Base-by-base conservation (phyloP, 2,797 vertebrate genomes). In the Xenops minutus region DNA sequence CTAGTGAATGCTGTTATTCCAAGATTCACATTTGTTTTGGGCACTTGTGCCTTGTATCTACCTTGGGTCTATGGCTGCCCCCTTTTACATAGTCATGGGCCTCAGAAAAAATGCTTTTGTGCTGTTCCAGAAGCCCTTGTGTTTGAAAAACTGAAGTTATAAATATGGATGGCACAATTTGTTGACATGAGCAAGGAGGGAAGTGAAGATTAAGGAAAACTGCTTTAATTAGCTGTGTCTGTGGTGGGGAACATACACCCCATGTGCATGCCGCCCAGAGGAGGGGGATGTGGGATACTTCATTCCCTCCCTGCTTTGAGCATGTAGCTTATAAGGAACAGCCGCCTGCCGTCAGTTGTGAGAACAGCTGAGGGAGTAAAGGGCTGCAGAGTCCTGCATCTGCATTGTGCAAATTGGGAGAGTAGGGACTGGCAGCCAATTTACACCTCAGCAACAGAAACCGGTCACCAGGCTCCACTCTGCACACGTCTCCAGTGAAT, bases 161-260 rank as follows among this genome's bases (percentile, higher is more conserved):
- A 75, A 91, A 89, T 91, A 88, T 32, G 66, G 46, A 86, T 88
- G 48, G 37, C 36, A 75, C 27, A 32, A 9, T 63, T 81, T 63
- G 46, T 63, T 85, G 76, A 36, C 1, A 0, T 69, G 54, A 91
- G 43, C 36, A 26, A 69, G 46, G 30, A 68, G 29, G 11, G 36
- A 43, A n/a, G 12, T 2, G 1, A 72, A 80, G 72, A 85, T 83
- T 44, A 88, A 91, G 73, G 39, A 72, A 78, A 69, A 52, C 34
- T n/a, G 17, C 66, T 88, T 81, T 92, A 81, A 88, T 96, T 75
- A 81, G 24, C 62, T 64, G 23, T 79, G 16, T 67, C 27, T 73
- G 20, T 44, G 43, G 5, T 69, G 48, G 55, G 58, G 19, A 10
- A 75, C 1, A 6, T 13, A 29, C 14, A 44, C 5, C 34, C 44